These are phyloP conservation scores for Oikopleura dioica DNA, from an alignment of 23 tunicate genomes.

Conservation along the genomic window DNA sequence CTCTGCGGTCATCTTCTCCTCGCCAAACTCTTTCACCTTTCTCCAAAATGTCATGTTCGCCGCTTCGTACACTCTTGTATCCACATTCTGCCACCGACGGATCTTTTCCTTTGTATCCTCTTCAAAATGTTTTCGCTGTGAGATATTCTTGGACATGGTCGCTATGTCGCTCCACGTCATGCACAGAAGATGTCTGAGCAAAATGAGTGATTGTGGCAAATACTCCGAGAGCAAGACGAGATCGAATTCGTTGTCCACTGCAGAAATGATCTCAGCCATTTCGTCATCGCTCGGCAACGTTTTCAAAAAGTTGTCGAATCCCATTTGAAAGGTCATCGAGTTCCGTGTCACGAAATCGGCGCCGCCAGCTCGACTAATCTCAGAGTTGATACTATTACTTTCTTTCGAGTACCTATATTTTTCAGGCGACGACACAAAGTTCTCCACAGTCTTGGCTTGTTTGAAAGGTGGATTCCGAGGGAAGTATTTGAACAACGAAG, in stretches of 20 bases:
- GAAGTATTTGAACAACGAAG: conserved; percentile 8
- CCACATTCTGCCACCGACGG: background rate
- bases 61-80: background rate
- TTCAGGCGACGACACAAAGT: background rate
- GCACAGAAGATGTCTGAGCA: background rate
- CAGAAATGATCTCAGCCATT: background rate
- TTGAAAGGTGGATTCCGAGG: background rate
- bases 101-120: background rate
- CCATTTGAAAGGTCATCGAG: background rate
- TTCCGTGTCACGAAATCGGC: background rate
- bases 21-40: background rate
- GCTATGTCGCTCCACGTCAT: background rate
- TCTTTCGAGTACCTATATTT: background rate
- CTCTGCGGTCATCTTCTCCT: background rate
- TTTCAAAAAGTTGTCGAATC: background rate
- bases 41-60: background rate
- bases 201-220: background rate
- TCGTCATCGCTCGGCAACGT: background rate
- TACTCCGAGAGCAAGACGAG: background rate
- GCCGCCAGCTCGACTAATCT: background rate
- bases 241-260: background rate
- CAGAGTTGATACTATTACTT: background rate
- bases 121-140: background rate
- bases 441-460: background rate
- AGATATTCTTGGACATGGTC: background rate